phyloP scores from a whole-genome alignment of 2,113 vertebrate species.

The Tinamus guttatus region DNA sequence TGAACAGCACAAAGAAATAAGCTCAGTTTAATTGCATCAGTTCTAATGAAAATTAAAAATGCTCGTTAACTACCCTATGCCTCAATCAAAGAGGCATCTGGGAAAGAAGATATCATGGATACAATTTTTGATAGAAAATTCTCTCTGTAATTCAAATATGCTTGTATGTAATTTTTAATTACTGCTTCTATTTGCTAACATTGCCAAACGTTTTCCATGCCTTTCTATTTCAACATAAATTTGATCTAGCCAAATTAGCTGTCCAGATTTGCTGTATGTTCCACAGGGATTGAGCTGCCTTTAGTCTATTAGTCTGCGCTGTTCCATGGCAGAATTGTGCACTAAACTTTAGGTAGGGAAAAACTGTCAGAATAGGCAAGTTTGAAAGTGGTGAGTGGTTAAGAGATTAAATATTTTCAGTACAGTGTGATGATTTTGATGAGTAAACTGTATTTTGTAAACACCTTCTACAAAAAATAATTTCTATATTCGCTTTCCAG shows the following conservation, averaged over 20 bases:
- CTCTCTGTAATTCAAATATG: background rate
- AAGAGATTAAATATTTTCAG: background rate
- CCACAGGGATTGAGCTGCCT: background rate
- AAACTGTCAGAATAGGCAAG: background rate
- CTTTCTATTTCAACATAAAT: background rate
- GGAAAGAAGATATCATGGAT: background rate
- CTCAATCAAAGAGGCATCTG: background rate
- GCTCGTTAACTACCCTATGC: background rate
- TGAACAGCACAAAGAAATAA: background rate
- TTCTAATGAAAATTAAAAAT: background rate
- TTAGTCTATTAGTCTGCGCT: background rate
- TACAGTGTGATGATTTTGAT: background rate
- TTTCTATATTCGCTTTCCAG: background rate
- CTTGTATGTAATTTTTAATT: background rate
- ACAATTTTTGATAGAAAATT: background rate
- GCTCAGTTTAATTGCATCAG: background rate
- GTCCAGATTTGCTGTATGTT: background rate
- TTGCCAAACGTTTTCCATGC: background rate
- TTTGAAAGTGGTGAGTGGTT: background rate
- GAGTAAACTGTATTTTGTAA: background rate
- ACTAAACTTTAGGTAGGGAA: background rate
- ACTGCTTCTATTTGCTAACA: background rate
- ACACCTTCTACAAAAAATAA: background rate
- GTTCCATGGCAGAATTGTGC: background rate
- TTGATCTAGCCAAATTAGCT: background rate